Evolutionary conservation across 2,113 vertebrate genomes (phyloP).

Genomic region (Suncus etruscus): DNA sequence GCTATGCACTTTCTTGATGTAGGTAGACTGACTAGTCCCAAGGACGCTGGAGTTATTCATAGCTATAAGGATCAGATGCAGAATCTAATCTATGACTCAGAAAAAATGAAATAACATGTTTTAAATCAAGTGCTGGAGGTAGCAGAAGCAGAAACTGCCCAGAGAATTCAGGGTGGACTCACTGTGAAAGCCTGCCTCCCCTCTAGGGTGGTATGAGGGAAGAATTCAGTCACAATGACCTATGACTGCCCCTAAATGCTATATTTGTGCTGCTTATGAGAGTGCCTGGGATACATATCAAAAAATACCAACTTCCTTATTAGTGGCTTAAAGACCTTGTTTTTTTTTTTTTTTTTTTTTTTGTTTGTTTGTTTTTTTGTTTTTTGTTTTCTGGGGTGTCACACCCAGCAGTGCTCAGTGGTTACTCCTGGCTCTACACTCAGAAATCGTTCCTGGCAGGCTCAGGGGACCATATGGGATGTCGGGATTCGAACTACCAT

Average conservation of each 20-base stretch:
- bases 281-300: background rate
- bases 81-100: constrained; percentile 59
- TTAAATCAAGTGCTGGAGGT: constrained; percentile 40
- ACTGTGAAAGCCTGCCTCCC: background rate
- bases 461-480: no score
- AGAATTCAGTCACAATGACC: constrained; percentile 1
- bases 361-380: no score
- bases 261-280: constrained; percentile 4
- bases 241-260: background rate
- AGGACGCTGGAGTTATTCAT: constrained; percentile 63
- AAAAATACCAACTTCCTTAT: background rate
- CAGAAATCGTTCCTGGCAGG: no score
- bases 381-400: no score
- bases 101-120: constrained; percentile 40
- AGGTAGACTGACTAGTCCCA: constrained; percentile 50
- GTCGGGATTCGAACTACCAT: no score
- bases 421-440: no score
- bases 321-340: constrained; percentile 13
- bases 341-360: background rate
- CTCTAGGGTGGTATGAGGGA: background rate
- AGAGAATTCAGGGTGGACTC: background rate
- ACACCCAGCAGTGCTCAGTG: no score
- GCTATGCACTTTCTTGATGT: constrained; percentile 51
- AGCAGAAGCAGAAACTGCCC: background rate
- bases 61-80: constrained; percentile 57